Base-by-base conservation (phyloP, 2,797 vertebrate species). In the Peromyscus aztecus region DNA sequence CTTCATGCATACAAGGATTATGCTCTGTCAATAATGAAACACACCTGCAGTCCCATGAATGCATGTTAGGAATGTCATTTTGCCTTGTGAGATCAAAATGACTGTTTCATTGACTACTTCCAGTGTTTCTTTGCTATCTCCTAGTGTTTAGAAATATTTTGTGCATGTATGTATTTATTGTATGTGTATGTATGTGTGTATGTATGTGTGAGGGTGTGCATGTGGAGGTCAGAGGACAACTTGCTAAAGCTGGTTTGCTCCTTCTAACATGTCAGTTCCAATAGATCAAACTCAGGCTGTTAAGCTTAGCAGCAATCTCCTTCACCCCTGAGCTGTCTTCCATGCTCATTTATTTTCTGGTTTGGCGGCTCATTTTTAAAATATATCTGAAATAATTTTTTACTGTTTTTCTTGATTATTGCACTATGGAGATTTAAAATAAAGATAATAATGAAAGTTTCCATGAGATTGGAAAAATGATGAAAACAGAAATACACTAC, bases 401-500 rank as follows among this genome's bases (percentile, higher is more conserved):
- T 81, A 71, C 52, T 94, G 4, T 85, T 95, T 90, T 43, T 90
- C 24, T 80, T 95, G 40, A 89, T 96, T 94, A 82, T 90, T 84
- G 90, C 94, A 67, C 37, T 89, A 21, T 52, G 3, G 40, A 92
- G 27, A 88, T 2, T 55, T 92, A 61, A 94, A 88, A 76, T 82
- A 63, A 90, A 96, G 92, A 76, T 29, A 94, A 82, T 81, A 78
- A 92, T 49, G 23, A 6, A 81, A 1, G 78, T 92, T 95, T 93
- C 11, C 1, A 31, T 61, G 67, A n/a, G 14, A 92, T 61, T 91
- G 49, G 13, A 85, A 19, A 11, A 96, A 92, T 82, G 37, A 77
- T 29, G 40, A 91, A 94, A 90, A 1, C 90, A 96, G 21, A 92
- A 89, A n/a, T 87, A 67, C 46, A 78, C 4, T 73, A 43, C 49